Evolutionary conservation across 1,140 invertebrate species (phyloP).

Genomic region (Gryon sp.): DNA sequence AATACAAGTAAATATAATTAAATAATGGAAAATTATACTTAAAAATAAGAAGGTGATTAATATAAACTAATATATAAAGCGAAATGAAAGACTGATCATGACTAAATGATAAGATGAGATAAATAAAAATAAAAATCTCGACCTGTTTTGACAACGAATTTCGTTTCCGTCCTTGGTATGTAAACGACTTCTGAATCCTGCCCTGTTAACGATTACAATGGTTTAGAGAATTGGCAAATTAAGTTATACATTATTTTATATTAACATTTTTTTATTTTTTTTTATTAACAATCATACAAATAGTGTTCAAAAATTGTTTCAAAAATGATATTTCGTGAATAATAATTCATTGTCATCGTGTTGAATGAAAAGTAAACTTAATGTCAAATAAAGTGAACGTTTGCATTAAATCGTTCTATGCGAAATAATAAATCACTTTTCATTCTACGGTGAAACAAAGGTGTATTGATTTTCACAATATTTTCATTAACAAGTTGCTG

Average conservation of each 20-base stretch:
- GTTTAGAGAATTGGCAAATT: constrained; percentile 34
- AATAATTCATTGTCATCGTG: constrained; percentile 21
- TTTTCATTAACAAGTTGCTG: too few relatives aligned
- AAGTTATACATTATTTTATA: too few relatives aligned
- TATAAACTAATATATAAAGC: constrained; percentile 25
- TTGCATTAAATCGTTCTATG: not conserved
- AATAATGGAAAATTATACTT: too few relatives aligned
- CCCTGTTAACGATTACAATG: constrained; percentile 48
- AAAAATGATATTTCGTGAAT: not conserved
- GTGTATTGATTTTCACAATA: not conserved
- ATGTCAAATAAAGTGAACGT: not conserved
- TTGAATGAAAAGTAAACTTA: constrained; percentile 3
- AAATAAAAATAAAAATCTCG: constrained; percentile 45
- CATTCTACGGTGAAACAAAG: constrained; percentile 14
- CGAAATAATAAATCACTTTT: constrained; percentile 7
- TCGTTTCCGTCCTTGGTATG: constrained; percentile 40
- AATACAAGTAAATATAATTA: too few relatives aligned
- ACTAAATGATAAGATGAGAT: constrained; percentile 15
- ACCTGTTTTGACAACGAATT: constrained; percentile 51
- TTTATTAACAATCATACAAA: not conserved
- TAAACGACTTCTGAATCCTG: constrained; percentile 49
- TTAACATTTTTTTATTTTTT: too few relatives aligned
- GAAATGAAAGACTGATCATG: constrained; percentile 7
- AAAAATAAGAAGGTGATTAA: constrained; percentile 6
- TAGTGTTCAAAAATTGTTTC: not conserved